phyloP scores from a whole-genome alignment of 2,113 vertebrate species.

The Orycteropus afer region DNA sequence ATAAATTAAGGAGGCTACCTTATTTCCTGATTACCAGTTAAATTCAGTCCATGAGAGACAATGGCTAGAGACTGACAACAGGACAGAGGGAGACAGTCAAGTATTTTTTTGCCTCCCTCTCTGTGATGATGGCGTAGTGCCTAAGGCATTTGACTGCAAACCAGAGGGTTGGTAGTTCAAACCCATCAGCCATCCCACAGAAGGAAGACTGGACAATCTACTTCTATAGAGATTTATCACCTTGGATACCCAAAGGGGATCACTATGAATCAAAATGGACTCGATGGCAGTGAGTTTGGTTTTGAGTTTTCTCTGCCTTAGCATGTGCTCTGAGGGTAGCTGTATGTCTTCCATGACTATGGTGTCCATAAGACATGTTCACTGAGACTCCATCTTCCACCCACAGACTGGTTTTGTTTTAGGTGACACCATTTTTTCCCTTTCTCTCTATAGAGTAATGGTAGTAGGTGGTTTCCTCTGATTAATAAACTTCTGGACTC shows the following conservation, averaged over 20 bases:
- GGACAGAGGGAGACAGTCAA: fast-evolving
- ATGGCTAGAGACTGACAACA: not conserved
- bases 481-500: not conserved
- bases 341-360: not conserved
- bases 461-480: fast-evolving
- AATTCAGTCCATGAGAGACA: not conserved
- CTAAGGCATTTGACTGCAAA: too few relatives aligned
- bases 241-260: too few relatives aligned
- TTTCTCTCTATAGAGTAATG: not conserved
- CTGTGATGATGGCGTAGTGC: too few relatives aligned
- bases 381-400: fast-evolving
- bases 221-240: too few relatives aligned
- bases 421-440: not conserved
- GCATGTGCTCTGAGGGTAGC: too few relatives aligned
- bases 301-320: not conserved
- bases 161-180: too few relatives aligned
- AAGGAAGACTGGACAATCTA: too few relatives aligned
- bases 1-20: not conserved
- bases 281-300: too few relatives aligned
- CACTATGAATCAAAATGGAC: too few relatives aligned
- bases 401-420: not conserved
- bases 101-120: not conserved
- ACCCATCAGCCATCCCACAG: too few relatives aligned
- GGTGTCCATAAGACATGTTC: fast-evolving
- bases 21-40: not conserved